Evolutionary conservation across 2,888 invertebrate genomes (phyloP), one percentile per base, ranked within the genome.

Genomic region (Thelaira solivaga): DNA sequence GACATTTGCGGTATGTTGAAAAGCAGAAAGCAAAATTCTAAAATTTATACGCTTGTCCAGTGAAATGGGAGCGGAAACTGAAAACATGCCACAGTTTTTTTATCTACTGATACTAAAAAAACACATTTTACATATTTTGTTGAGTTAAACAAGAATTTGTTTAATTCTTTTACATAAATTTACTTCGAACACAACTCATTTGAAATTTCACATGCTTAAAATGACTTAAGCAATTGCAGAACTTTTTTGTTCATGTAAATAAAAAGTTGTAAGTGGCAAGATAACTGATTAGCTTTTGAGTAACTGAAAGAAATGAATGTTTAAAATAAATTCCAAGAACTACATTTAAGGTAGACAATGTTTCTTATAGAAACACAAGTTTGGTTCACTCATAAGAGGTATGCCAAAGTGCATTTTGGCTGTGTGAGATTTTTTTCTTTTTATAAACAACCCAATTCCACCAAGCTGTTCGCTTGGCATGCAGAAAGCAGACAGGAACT

Each of bases 51-150:
- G n/a, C n/a, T n/a, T 45, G 36, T 45, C 6, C 53, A 43, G 36
- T 53, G 20, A 53, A 61, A 71, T 53, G n/a, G 8, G 61, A 61
- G 36, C 71, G 62, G 62, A 71, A 53, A 26, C n/a, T n/a, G 1
- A 34, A 13, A 26, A 10, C 31, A 59, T 22, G 16, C 11, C 26
- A 26, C 18, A 36, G 18, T 29, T 57, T 26, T 39, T 31, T 43
- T n/a, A n/a, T n/a, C n/a, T n/a, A n/a, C n/a, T n/a, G 5, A 20
- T 4, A 20, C 10, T 11, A 11, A 2, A 43, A 43, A 43, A n/a
- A n/a, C n/a, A n/a, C 11, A 43, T 16, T 20, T 43, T 59, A 29
- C 4, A 43, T 11, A n/a, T 43, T 41, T 2, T 24, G n/a, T 1
- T 10, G 24, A 57, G 16, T 24, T 4, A 26, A 57, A 16, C 7